phyloP scores from a whole-genome alignment of 2,113 vertebrate species.

The Corydoras maculifer region DNA sequence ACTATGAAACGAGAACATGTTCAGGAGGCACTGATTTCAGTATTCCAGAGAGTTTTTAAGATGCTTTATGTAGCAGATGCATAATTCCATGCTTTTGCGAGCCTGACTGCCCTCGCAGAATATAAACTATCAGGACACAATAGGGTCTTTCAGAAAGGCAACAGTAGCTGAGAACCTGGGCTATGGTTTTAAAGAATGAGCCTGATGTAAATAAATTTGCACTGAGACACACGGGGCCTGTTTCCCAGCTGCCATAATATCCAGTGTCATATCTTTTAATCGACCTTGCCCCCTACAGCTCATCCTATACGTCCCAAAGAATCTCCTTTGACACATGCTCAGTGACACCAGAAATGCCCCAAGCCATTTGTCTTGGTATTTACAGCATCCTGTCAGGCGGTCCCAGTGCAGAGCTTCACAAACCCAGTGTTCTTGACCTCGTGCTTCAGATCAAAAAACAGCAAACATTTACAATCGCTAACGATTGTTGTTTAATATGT shows the following conservation, averaged over 20 bases:
- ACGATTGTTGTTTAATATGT: background rate
- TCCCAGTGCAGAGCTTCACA: background rate
- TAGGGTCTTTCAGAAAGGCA: background rate
- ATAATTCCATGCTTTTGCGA: conserved; percentile 1
- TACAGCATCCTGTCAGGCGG: conserved; percentile 1
- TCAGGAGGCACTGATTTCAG: conserved; percentile 27
- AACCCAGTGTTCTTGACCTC: background rate
- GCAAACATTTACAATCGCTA: background rate
- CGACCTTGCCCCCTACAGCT: background rate
- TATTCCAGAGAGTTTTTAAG: conserved; percentile 5
- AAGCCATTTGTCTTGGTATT: conserved; percentile 17
- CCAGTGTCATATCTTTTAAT: conserved; percentile 24
- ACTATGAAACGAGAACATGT: conserved; percentile 3
- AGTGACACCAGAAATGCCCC: background rate
- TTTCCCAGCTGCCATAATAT: conserved; percentile 13
- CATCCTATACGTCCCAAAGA: conserved; percentile 2
- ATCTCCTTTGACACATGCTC: conserved; percentile 7
- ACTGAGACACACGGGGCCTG: background rate
- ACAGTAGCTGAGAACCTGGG: too few species aligned
- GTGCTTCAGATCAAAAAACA: background rate
- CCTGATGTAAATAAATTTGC: too few species aligned
- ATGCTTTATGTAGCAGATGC: conserved; percentile 22
- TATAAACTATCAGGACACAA: background rate
- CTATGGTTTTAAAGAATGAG: too few species aligned
- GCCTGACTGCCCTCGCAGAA: too few species aligned